Conservation (phyloP, 2,113 vertebrate genomes). For the Chrysemys picta region DNA sequence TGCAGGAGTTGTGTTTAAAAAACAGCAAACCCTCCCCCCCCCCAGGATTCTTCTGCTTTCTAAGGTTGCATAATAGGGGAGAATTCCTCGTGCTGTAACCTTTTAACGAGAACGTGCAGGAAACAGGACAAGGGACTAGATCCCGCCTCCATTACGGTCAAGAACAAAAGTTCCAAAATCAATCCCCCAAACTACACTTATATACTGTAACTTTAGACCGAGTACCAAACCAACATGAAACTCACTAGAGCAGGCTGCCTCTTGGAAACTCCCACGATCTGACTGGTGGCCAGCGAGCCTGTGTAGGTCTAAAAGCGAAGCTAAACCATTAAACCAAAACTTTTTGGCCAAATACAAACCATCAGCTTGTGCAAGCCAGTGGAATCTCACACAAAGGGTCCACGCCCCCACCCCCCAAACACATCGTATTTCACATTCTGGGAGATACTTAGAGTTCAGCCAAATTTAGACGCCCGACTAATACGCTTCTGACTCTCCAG, state of each 20-base stretch:
- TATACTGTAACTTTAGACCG: too few relatives aligned
- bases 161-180: neutral
- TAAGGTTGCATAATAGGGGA: neutral
- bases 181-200: neutral
- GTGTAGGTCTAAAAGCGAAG: neutral
- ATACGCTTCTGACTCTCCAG: constrained; percentile 1
- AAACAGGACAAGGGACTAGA: neutral
- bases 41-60: neutral
- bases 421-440: neutral
- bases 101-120: neutral
- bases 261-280: neutral
- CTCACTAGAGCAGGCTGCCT: neutral
- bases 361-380: neutral
- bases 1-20: neutral
- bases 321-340: neutral
- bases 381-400: constrained; percentile 5
- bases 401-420: too few relatives aligned
- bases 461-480: constrained; percentile 60
- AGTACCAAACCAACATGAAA: too few relatives aligned
- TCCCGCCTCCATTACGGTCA: neutral
- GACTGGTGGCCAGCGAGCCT: neutral
- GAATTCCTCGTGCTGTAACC: too few relatives aligned
- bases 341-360: neutral
- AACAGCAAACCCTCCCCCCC: too few relatives aligned
- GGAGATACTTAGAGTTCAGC: constrained; percentile 13